Percentiles rank a stretch among this genome's conserved stretches.
Evolutionary conservation across 2,888 invertebrate genomes (phyloP).

Genomic region (Encarsia formosa): DNA sequence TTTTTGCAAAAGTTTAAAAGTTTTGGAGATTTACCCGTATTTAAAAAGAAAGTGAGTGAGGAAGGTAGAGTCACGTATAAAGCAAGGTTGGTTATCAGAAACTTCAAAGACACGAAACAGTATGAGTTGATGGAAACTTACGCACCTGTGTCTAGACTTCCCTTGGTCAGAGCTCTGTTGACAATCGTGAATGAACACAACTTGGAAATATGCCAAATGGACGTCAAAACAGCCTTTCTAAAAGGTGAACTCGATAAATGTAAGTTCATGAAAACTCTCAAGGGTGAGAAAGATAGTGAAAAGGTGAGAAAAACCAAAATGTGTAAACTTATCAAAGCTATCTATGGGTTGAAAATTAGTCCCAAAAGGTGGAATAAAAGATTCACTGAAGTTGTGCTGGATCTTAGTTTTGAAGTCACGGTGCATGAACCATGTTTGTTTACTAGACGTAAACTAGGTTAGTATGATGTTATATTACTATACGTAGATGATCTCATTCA

Average conservation of each 20-base stretch:
- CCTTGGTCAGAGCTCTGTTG: not conserved
- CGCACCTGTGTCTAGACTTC: not conserved
- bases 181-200: not conserved
- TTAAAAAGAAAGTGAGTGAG: not conserved
- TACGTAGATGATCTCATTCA: not conserved
- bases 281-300: not conserved
- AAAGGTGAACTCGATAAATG: not conserved
- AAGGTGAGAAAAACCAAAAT: not conserved
- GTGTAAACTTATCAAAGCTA: not conserved
- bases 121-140: not conserved
- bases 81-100: not conserved
- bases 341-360: too few species aligned
- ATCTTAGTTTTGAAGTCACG: not conserved
- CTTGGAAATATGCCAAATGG: not conserved
- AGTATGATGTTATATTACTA: not conserved
- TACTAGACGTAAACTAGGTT: not conserved
- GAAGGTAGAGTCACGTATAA: not conserved
- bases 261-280: not conserved
- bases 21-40: too few species aligned
- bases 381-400: not conserved
- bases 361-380: not conserved
- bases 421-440: not conserved
- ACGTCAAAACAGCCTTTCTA: not conserved
- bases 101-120: not conserved
- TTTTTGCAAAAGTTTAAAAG: too few species aligned